phyloP scores from a whole-genome alignment of 2,113 vertebrate species.

The Pandion haliaetus region DNA sequence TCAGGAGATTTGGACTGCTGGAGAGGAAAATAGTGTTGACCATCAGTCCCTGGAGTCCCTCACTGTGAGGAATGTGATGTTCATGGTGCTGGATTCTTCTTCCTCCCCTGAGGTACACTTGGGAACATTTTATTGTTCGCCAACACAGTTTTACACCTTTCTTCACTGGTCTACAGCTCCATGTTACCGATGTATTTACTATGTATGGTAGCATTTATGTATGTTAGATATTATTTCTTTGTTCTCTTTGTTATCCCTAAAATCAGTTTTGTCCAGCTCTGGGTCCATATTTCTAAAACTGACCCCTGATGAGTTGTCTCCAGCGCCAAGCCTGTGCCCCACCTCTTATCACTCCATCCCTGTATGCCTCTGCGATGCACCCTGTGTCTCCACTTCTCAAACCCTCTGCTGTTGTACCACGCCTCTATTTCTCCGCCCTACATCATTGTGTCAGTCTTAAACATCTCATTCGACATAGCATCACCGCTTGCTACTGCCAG shows the following conservation, averaged over 20 bases:
- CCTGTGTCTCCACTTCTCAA: not conserved
- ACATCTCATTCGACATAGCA: not conserved
- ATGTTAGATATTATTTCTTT: not conserved
- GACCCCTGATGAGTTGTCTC: not conserved
- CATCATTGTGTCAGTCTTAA: not conserved
- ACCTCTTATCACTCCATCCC: not conserved
- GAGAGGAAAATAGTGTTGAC: not conserved
- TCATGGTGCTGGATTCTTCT: not conserved
- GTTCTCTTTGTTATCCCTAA: not conserved
- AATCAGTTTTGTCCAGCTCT: not conserved
- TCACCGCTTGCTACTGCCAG: not conserved
- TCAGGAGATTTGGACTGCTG: not conserved
- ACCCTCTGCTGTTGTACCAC: not conserved
- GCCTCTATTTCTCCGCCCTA: not conserved
- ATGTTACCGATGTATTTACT: not conserved
- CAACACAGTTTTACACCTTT: not conserved
- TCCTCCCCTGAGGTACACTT: not conserved
- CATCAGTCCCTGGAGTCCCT: not conserved
- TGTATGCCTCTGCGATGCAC: rapidly evolving
- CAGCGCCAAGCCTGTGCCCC: not conserved
- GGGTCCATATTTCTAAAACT: not conserved
- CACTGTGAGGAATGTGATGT: not conserved
- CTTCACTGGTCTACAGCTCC: not conserved
- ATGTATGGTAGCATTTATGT: not conserved
- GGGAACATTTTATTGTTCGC: not conserved